phyloP scores from a whole-genome alignment of 2,888 invertebrate genomes.

The Thumatha senex region DNA sequence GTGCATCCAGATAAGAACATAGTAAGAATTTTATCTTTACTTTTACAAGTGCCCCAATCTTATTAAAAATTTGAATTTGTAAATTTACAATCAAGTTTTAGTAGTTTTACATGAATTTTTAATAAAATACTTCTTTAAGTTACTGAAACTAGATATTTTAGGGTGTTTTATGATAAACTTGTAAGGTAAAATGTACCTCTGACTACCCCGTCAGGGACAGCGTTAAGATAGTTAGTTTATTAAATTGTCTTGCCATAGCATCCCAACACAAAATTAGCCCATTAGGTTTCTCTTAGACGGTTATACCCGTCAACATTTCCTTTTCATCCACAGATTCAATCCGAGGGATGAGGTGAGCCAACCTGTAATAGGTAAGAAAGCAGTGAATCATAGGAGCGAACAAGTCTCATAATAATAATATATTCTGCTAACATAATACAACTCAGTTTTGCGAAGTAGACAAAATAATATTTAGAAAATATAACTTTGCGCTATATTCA shows the following conservation, averaged over 20 bases:
- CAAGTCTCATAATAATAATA: conserved; percentile 9
- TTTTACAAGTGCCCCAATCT: background rate
- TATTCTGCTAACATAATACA: background rate
- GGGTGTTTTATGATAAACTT: background rate
- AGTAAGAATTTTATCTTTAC: conserved; percentile 38
- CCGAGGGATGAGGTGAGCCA: conserved; percentile 56
- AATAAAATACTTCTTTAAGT: no score
- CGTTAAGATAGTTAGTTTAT: no score
- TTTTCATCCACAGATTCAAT: conserved; percentile 80
- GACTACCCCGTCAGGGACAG: no score
- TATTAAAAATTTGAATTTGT: background rate
- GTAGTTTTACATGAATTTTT: no score
- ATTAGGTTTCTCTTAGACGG: conserved; percentile 70
- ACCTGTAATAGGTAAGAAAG: conserved; percentile 69
- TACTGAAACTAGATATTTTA: background rate
- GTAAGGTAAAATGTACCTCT: no score
- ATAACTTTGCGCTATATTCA: conserved; percentile 26
- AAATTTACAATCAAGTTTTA: no score
- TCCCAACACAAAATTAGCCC: conserved; percentile 8
- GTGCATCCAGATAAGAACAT: conserved; percentile 99
- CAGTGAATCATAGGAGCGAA: conserved; percentile 32
- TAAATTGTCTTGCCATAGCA: no score
- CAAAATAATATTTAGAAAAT: background rate
- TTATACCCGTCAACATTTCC: conserved; percentile 80
- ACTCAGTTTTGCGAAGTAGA: conserved; percentile 1